Percentiles rank a stretch among this genome's conserved stretches.
phyloP scores from a whole-genome alignment of 2,797 vertebrate genomes.

The Microctenopoma stevenorrisi region DNA sequence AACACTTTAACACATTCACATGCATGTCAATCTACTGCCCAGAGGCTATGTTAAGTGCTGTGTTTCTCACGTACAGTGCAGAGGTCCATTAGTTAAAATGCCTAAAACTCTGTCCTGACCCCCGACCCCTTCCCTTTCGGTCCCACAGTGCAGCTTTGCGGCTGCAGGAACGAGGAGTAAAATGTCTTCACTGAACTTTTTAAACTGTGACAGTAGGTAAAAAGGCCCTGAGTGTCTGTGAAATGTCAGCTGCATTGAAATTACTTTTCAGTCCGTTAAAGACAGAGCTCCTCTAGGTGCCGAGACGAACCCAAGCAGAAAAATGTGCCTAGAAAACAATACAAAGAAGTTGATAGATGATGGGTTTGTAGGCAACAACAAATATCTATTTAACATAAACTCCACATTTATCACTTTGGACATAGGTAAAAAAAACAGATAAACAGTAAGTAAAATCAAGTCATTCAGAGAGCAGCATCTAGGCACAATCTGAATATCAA shows the following conservation, averaged over 20 bases:
- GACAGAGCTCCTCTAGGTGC: constrained; percentile 59
- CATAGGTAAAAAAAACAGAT: not conserved
- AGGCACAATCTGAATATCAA: not conserved
- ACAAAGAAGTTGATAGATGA: not conserved
- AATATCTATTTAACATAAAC: not conserved
- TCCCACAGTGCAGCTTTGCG: constrained; percentile 45
- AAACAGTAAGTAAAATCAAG: not conserved
- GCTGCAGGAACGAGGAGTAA: constrained; percentile 35
- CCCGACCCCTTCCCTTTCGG: constrained; percentile 39
- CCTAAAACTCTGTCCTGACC: constrained; percentile 66
- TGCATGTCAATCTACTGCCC: constrained; percentile 35
- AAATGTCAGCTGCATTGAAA: constrained; percentile 79
- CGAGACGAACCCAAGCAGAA: constrained; percentile 53
- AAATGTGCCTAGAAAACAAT: not conserved
- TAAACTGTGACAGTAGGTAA: constrained; percentile 48
- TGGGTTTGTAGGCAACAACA: not conserved
- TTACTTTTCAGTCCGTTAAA: constrained; percentile 71
- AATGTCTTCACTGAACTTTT: constrained; percentile 60
- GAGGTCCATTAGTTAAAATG: constrained; percentile 69
- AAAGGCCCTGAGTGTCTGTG: constrained; percentile 61
- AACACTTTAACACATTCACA: constrained; percentile 20
- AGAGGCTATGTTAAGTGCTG: constrained; percentile 68
- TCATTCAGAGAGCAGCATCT: not conserved
- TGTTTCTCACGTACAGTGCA: constrained; percentile 73
- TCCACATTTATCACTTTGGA: not conserved